Percentiles rank a stretch among this genome's conserved stretches.
These are phyloP conservation scores for Chydorus sphaericus DNA, from an alignment of 2,888 invertebrate genomes.

Conservation along the genomic window DNA sequence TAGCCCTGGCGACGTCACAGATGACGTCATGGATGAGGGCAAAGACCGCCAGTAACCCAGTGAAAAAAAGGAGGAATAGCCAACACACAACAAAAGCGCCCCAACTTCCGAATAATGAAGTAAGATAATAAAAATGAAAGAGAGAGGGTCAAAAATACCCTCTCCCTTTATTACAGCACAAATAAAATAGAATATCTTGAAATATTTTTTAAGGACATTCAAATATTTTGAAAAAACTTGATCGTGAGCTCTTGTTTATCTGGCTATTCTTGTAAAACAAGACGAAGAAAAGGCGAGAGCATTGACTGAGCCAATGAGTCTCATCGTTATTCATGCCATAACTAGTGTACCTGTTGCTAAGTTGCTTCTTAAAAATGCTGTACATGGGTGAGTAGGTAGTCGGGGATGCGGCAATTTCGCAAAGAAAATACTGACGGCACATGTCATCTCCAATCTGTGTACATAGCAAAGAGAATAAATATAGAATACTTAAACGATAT, in stretches of 20 bases:
- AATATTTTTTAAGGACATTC: too few species aligned
- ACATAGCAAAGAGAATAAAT: neutral
- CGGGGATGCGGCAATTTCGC: conserved; percentile 16
- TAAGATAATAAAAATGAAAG: neutral
- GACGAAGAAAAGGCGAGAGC: too few species aligned
- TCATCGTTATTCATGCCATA: too few species aligned
- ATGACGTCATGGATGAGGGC: neutral
- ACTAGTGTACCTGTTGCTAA: too few species aligned
- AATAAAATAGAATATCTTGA: too few species aligned
- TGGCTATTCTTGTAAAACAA: too few species aligned
- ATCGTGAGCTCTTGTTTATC: too few species aligned
- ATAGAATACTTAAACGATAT: neutral
- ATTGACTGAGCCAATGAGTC: too few species aligned
- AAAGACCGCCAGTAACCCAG: conserved; percentile 11
- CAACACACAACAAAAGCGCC: neutral
- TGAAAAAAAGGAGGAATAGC: neutral
- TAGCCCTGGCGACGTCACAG: too few species aligned
- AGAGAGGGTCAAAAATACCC: neutral
- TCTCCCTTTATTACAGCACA: too few species aligned
- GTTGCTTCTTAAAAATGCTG: conserved; percentile 14
- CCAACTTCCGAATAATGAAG: neutral
- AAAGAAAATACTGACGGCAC: conserved; percentile 15
- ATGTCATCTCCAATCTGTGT: conserved; percentile 11
- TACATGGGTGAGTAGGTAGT: conserved; percentile 15
- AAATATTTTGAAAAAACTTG: too few species aligned